Evolutionary conservation across 2,113 vertebrate species (phyloP), one percentile per base, ranked within the genome.

Genomic region (Gallinago paraguaiae): DNA sequence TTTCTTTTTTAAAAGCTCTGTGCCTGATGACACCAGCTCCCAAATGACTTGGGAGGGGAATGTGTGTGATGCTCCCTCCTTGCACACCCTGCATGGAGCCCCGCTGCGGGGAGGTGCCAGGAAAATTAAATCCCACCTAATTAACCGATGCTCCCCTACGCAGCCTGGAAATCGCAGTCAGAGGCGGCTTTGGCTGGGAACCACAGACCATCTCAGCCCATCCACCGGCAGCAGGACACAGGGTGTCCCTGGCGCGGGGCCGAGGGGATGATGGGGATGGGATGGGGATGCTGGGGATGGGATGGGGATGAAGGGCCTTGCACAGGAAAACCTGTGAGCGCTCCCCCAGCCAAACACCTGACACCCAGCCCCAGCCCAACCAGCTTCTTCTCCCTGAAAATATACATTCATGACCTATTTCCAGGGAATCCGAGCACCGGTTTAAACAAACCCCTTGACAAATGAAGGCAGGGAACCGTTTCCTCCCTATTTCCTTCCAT

Each of bases 401-500:
- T 75, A 86, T 81, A 93, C 91, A 94, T 6, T 64, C 11, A 1
- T 78, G 92, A 95, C 78, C 77, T 77, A 61, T 82, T 96, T 94
- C 92, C 88, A 97, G 88, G 77, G 78, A 90, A 87, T 0, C 0
- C 2, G 0, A 90, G 82, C 0, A 0, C n/a, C 74, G 77, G 1
- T 89, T 89, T 91, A 96, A 92, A 96, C 95, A 96, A 96, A 93
- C 0, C 80, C 70, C 74, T 95, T 46, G 91, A 96, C 69, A 94
- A 94, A 96, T 91, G 93, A 78, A 93, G 17, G 39, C 72, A 86
- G 83, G 93, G 72, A 96, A 93, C 93, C 65, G 92, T 95, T 97
- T 96, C 96, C 93, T 96, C 90, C 86, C 50, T 39, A 80, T 93
- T 96, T 92, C 95, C 93, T 95, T 96, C 95, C 93, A 93, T 92